Evolutionary conservation across 2,113 vertebrate species (phyloP).

Genomic region (Corythoichthys intestinalis): DNA sequence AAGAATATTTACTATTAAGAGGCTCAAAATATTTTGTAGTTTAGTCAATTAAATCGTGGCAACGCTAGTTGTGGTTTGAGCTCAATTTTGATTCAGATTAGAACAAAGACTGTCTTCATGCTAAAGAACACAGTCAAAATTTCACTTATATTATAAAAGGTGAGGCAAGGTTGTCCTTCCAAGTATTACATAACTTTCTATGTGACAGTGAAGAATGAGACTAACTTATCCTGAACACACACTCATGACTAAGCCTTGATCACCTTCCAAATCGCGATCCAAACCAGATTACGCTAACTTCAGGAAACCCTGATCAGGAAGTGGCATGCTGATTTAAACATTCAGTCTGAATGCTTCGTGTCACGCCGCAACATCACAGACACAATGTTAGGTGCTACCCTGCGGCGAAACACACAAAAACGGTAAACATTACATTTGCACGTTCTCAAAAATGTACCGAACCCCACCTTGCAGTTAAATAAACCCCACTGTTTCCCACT

Average conservation of each 20-base stretch:
- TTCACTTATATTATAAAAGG: not conserved
- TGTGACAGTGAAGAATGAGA: constrained; percentile 23
- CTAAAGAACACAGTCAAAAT: not conserved
- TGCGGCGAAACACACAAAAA: not conserved
- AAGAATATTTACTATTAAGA: not conserved
- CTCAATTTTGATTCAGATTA: not conserved
- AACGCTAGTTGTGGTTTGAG: not conserved
- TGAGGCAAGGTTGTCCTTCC: not conserved
- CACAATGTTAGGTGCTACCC: not conserved
- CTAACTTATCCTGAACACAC: constrained; percentile 17
- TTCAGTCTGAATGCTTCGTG: not conserved
- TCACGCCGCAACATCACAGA: constrained; percentile 9
- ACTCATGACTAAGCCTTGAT: not conserved
- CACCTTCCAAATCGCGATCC: constrained; percentile 11
- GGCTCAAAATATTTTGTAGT: too few relatives aligned
- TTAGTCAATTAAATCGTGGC: too few relatives aligned
- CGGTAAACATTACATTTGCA: not conserved
- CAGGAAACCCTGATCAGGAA: constrained; percentile 28
- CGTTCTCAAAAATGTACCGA: constrained; percentile 12
- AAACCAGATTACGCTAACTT: constrained; percentile 11
- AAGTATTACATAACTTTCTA: not conserved
- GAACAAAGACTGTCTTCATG: too few relatives aligned
- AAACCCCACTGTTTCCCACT: constrained; percentile 23
- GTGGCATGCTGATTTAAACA: not conserved
- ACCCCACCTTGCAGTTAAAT: constrained; percentile 35